phyloP scores from a whole-genome alignment of 2,797 vertebrate species.

The Hoplostethus atlanticus region DNA sequence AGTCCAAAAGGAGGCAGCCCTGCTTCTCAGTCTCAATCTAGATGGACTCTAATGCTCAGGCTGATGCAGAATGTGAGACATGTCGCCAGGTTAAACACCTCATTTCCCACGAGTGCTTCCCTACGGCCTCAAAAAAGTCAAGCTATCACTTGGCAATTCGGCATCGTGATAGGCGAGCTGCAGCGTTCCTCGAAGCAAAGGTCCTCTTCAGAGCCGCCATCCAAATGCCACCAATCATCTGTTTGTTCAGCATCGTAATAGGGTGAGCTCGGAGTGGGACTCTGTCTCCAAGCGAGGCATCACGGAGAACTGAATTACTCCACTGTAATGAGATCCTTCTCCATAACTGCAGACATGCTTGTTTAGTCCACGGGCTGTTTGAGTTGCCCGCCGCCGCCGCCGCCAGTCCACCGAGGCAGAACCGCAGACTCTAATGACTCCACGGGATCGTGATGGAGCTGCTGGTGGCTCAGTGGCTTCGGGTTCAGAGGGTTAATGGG shows the following conservation, averaged over 20 bases:
- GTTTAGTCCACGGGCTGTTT: conserved; percentile 36
- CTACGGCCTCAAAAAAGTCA: conserved; percentile 35
- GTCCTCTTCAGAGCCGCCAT: conserved; percentile 1
- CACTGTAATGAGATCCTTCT: conserved; percentile 24
- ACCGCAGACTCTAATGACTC: conserved; percentile 48
- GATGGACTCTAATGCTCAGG: conserved; percentile 16
- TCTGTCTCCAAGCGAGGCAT: conserved; percentile 1
- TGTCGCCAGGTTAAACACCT: conserved; percentile 33
- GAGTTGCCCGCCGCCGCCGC: not conserved
- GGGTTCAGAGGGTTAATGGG: conserved; percentile 57
- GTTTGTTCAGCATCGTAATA: conserved; percentile 9
- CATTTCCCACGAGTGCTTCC: conserved; percentile 33
- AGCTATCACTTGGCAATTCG: conserved; percentile 9
- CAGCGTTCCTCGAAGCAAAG: conserved; percentile 10
- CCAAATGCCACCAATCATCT: conserved; percentile 44
- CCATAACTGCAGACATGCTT: conserved; percentile 15
- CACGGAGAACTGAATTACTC: not conserved
- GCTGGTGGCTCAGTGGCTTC: conserved; percentile 43
- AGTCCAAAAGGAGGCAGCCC: not conserved
- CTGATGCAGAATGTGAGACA: conserved; percentile 16
- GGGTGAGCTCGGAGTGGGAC: conserved; percentile 19
- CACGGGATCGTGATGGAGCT: conserved; percentile 39
- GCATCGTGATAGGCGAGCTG: conserved; percentile 17
- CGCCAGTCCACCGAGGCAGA: conserved; percentile 19
- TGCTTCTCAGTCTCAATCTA: not conserved